These are phyloP conservation scores for Diaprepes abbreviatus DNA, from an alignment of 2,888 invertebrate species.

Conservation along the genomic window DNA sequence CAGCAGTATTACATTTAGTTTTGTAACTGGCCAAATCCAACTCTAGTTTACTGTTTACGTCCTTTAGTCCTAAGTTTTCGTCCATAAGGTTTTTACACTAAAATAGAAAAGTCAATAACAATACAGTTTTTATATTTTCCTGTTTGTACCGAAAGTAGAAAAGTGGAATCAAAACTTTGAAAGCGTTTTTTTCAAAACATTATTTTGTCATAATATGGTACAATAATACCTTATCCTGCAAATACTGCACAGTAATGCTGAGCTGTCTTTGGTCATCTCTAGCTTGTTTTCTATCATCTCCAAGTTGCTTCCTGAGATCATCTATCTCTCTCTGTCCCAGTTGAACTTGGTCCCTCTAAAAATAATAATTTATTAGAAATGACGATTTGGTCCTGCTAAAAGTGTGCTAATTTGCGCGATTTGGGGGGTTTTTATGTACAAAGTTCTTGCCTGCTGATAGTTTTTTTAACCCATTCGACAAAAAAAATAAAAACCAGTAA, in stretches of 20 bases:
- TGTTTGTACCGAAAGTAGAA: too few relatives aligned
- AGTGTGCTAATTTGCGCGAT: too few relatives aligned
- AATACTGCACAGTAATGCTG: slow-evolving; percentile 61
- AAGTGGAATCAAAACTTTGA: too few relatives aligned
- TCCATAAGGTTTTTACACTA: slow-evolving; percentile 72
- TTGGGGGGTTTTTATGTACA: too few relatives aligned
- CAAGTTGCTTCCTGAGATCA: slow-evolving; percentile 68
- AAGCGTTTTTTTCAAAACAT: too few relatives aligned
- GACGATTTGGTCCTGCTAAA: too few relatives aligned
- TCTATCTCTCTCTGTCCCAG: slow-evolving; percentile 72
- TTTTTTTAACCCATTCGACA: too few relatives aligned
- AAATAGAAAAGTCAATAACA: slow-evolving; percentile 23
- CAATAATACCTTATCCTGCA: slow-evolving; percentile 65
- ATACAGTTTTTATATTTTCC: too few relatives aligned
- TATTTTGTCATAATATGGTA: too few relatives aligned
- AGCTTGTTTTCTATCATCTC: slow-evolving; percentile 67
- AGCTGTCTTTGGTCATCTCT: slow-evolving; percentile 66
- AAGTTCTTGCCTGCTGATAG: too few relatives aligned
- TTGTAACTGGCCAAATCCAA: slow-evolving; percentile 69
- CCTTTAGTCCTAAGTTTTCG: slow-evolving; percentile 68
- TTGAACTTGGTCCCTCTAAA: slow-evolving; percentile 72
- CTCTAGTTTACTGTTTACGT: slow-evolving; percentile 69
- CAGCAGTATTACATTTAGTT: slow-evolving; percentile 65
- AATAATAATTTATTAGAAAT: too few relatives aligned
- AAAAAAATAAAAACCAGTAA: too few relatives aligned